Percentiles rank a stretch among this genome's conserved stretches.
Conservation (phyloP, 2,113 vertebrate genomes). For the Caranx ignobilis region DNA sequence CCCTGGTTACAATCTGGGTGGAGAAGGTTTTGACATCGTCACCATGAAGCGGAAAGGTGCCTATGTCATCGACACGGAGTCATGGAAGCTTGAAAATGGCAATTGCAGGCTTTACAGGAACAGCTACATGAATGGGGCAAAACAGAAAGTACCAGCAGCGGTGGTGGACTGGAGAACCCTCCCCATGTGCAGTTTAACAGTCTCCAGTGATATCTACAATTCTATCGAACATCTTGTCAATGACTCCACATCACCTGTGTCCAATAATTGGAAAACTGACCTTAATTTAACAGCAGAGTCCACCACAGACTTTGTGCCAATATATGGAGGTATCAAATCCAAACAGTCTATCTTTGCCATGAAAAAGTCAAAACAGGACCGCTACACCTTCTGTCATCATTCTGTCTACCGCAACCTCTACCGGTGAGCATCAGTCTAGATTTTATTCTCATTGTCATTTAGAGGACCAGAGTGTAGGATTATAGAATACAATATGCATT, state of each 20-base stretch:
- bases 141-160: conserved; percentile 48
- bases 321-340: conserved; percentile 66
- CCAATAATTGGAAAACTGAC: conserved; percentile 75
- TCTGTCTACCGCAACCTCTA: conserved; percentile 65
- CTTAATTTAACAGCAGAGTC: conserved; percentile 57
- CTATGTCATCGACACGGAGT: conserved; percentile 62
- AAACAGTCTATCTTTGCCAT: conserved; percentile 39
- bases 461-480: too few relatives aligned
- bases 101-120: conserved; percentile 36
- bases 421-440: conserved; percentile 16
- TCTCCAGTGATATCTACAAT: conserved; percentile 50
- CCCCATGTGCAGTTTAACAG: conserved; percentile 20
- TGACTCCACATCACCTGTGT: conserved; percentile 57
- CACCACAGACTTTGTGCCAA: too few relatives aligned
- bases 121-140: neutral
- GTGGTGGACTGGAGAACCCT: conserved; percentile 55
- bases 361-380: conserved; percentile 65
- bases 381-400: conserved; percentile 72
- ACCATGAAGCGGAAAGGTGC: conserved; percentile 58
- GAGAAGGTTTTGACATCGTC: conserved; percentile 65
- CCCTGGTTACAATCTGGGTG: conserved; percentile 60
- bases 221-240: conserved; percentile 68
- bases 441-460: neutral
- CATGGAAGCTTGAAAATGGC: conserved; percentile 41
- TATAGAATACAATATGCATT: too few relatives aligned